Evolutionary conservation across 1,140 invertebrate species (phyloP), one percentile per base, ranked within the genome.

Genomic region (Asobara japonica): DNA sequence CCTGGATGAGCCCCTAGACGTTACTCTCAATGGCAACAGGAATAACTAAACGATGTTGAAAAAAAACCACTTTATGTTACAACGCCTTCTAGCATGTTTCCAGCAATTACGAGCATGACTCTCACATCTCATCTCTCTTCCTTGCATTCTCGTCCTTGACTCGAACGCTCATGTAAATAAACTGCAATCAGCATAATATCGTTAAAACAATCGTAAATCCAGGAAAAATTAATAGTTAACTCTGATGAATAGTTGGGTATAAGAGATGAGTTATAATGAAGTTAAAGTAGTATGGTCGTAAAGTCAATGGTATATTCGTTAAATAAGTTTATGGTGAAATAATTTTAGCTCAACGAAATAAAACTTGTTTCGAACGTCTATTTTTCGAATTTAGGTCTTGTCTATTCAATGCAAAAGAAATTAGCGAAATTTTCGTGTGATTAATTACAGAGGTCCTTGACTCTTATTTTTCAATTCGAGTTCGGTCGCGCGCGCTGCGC

Each of bases 1-100:
- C 75, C 76, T 84, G 27, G 85, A 88, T 48, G 84, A 88, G 61
- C 86, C 86, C 4, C 75, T 88, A 25, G 86, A 88, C 69, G 86
- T 85, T 31, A 87, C 83, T 22, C 80, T 87, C n/a, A 84, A 82
- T 27, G 80, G 80, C n/a, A 71, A 76, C 51, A 80, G 71, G 11
- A 75, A 84, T 38, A 84, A 82, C 66, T 82, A 75, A 79, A 62
- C 7, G 16, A 62, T n/a, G 11, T 62, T n/a, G n/a, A n/a, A 29
- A 62, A 30, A 30, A 13, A 13, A 62, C 16, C 20, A 25, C 22
- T 56, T 25, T 25, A 56, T 56, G 62, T 65, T 65, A n/a, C 29
- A 36, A 33, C 33, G 41, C 51, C 18, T 56, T 36, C 3, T 45
- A 56, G 51, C 2, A 10, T 1, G 25, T 25, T 10, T 56, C 51